Base-by-base conservation (phyloP, 2,888 invertebrate species). In the Hyposoter dolosus region DNA sequence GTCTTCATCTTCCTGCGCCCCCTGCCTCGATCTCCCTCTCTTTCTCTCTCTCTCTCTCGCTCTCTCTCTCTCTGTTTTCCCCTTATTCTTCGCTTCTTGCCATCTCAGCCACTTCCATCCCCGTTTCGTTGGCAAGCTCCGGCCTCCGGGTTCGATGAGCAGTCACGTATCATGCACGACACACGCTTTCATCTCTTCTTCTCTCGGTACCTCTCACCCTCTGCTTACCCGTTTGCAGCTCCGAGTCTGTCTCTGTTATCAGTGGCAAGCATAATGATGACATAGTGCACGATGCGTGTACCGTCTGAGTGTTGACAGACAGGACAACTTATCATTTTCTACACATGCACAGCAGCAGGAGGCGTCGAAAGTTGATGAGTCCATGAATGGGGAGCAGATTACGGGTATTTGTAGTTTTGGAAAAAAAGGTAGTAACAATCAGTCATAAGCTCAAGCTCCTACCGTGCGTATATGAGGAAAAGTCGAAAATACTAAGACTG, bases 211-310 rank as follows among this genome's bases (percentile, higher is more conserved):
- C 68, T 60, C 71, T 82, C 72, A 83, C 81, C 82, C 71, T 76
- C 74, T 81, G 45, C 81, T 60, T 89, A 89, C 76, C 88, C 88
- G 87, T 90, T 91, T 92, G 90, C 90, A 91, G 91, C 92, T 91
- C 91, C 89, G 88, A 88, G 87, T 89, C 74, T 74, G 65, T 81
- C 74, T 53, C 65, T 23, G 71, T 72, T 80, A 80, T 80, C 80
- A 80, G 60, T 35, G 69, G 17, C 63, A 7, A 65, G 50, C 63
- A 63, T 80, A 63, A 72, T 72, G 71, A 71, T 50, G 80, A 80
- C 72, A 50, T 12, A 32, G 19, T 19, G 23, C 60, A 45, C 60
- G 12, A 19, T 19, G 50, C 28, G 23, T 23, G 50, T 32, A 28
- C 7, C 45, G 3, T 28, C 10, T 3, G 28, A 23, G 28, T 45